Evolutionary conservation across 1,140 invertebrate genomes (phyloP).

Genomic region (Drosophila busckii): DNA sequence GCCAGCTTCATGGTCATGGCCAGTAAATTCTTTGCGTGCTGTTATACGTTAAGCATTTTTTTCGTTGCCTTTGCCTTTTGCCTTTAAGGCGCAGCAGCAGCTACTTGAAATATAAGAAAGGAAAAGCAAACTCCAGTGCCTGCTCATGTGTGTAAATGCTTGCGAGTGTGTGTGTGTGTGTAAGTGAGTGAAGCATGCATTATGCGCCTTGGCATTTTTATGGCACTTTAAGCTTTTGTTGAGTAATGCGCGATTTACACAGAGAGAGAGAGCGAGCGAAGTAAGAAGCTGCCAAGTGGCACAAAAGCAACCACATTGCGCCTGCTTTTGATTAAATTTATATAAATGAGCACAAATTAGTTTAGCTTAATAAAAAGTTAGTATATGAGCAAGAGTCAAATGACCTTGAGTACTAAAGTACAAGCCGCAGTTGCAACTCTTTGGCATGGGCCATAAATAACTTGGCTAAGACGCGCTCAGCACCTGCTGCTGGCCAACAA

Average conservation of each 20-base stretch:
- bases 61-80: slow-evolving; percentile 12
- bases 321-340: too few species aligned
- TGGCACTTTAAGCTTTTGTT: slow-evolving; percentile 66
- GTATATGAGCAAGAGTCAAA: neutral
- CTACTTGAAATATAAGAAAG: neutral
- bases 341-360: too few species aligned
- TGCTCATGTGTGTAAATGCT: slow-evolving; percentile 61
- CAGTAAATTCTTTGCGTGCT: neutral
- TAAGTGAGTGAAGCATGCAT: slow-evolving; percentile 27
- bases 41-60: neutral
- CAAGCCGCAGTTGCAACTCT: slow-evolving; percentile 40
- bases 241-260: slow-evolving; percentile 46
- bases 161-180: slow-evolving; percentile 11
- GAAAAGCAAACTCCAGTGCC: slow-evolving; percentile 43
- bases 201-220: slow-evolving; percentile 59
- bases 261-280: too few species aligned
- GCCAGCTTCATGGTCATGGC: slow-evolving; percentile 28
- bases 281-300: too few species aligned
- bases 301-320: too few species aligned
- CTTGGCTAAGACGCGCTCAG: slow-evolving; percentile 48
- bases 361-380: too few species aligned
- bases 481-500: too few species aligned
- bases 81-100: slow-evolving; percentile 3
- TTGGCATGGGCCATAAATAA: slow-evolving; percentile 57
- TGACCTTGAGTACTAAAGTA: neutral